Percentiles rank a stretch among this genome's conserved stretches.
phyloP scores from a whole-genome alignment of 2,113 vertebrate genomes.

The Hippocampus guttulatus region DNA sequence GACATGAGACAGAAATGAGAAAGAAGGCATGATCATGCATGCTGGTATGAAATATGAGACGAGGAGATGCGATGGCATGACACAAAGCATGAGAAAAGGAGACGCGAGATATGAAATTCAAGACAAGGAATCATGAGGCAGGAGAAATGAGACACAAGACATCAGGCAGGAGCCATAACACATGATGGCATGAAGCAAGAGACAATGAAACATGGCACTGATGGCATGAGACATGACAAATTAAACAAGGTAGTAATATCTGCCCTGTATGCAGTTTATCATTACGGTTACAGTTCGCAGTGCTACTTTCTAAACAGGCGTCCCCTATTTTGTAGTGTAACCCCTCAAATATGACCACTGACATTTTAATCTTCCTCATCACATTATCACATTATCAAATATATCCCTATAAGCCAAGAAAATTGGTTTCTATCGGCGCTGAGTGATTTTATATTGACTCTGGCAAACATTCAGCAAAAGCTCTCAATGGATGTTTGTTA shows the following conservation, averaged over 20 bases:
- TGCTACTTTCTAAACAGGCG: neutral
- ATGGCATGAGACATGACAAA: neutral
- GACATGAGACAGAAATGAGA: too few relatives aligned
- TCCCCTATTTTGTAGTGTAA: neutral
- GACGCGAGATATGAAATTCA: too few relatives aligned
- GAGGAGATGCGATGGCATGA: too few relatives aligned
- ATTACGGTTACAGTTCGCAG: neutral
- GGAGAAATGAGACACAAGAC: too few relatives aligned
- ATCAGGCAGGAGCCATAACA: too few relatives aligned
- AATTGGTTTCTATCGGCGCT: neutral
- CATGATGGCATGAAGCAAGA: too few relatives aligned
- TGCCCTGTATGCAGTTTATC: neutral
- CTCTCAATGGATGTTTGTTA: neutral
- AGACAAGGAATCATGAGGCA: too few relatives aligned
- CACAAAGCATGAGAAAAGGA: too few relatives aligned
- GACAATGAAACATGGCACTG: too few relatives aligned
- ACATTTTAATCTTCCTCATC: neutral
- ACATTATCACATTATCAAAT: neutral
- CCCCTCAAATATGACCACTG: neutral
- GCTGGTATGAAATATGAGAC: too few relatives aligned
- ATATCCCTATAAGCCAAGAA: constrained; percentile 4
- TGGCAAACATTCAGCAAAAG: neutral
- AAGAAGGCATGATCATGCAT: too few relatives aligned
- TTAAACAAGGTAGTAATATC: neutral
- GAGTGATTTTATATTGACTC: neutral